Percentiles rank a stretch among this genome's conserved stretches.
Conservation (phyloP, 2,797 vertebrate species). For the Glossophaga mutica region DNA sequence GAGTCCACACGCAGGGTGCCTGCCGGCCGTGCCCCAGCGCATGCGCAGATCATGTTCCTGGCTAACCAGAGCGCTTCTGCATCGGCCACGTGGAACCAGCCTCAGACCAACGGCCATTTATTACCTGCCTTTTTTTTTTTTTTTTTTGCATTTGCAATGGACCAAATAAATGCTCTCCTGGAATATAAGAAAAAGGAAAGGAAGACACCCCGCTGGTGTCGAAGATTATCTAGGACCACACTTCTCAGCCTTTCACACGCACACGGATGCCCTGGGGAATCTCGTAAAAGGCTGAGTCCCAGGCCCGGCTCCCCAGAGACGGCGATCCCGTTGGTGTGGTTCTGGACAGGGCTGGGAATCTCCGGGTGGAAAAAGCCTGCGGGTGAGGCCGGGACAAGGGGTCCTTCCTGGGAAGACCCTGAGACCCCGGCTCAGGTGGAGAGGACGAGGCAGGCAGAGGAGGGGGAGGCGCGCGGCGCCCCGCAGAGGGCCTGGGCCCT, state of each 20-base stretch:
- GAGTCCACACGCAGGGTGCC: accelerated
- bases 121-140: background rate
- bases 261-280: background rate
- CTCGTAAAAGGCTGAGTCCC: background rate
- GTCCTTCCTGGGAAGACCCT: background rate
- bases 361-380: background rate
- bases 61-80: background rate
- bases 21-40: accelerated
- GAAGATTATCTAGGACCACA: accelerated
- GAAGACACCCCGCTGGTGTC: background rate
- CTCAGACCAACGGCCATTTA: background rate
- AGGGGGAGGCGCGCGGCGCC: accelerated
- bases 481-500: accelerated
- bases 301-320: background rate
- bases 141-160: background rate
- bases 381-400: background rate
- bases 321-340: too few relatives aligned
- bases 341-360: background rate
- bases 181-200: background rate
- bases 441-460: background rate
- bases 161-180: background rate
- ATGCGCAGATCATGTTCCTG: accelerated
- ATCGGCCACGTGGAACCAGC: accelerated
- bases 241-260: background rate
- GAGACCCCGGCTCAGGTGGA: background rate